Evolutionary conservation across 2,113 vertebrate species (phyloP), one percentile per base, ranked within the genome.

Genomic region (Malurus cyaneus): DNA sequence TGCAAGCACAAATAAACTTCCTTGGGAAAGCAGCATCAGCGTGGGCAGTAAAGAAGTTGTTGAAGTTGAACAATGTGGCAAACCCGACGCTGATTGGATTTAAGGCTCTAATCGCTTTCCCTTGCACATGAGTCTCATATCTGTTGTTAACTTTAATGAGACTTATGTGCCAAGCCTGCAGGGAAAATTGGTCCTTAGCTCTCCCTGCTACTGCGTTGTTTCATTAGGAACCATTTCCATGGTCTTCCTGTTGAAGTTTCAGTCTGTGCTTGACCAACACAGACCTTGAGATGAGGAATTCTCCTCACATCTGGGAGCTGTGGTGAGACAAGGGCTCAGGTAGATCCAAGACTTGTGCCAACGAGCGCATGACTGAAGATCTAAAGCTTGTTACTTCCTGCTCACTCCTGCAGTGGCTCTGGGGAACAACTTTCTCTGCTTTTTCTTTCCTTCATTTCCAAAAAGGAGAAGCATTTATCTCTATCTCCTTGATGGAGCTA

Each of bases 131-230:
- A 90, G 69, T 79, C 86, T 88, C 42, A 3, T 88, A 96, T 88
- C 70, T 96, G 76, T 92, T 95, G 86, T 86, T 95, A 86, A 88
- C 77, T 92, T 94, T 96, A 96, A 93, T 94, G 92, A 92, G 95
- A 86, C 41, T 90, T 90, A 17, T 1, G 57, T 95, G 93, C 96
- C 92, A 95, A 93, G 71, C 56, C 92, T 93, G 76, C 25, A 16
- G 94, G 88, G 64, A 83, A 80, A 74, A 65, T 42, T 3, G 3
- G 41, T 53, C 69, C 31, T 76, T 93, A 92, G 65, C 69, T 88
- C 69, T 88, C 87, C 86, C 88, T 0, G 0, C 41, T 78, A 71
- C 44, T 0, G 3, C 77, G 13, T 47, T 42, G 46, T 74, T 95
- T 71, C 53, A 53, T 84, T 86, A 56, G 90, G 47, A 93, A 80